A percentile compares a stretch with the other conserved stretches of the same genome.
These are phyloP conservation scores for Latheticus oryzae DNA, from an alignment of 2,888 invertebrate genomes.

Conservation along the genomic window DNA sequence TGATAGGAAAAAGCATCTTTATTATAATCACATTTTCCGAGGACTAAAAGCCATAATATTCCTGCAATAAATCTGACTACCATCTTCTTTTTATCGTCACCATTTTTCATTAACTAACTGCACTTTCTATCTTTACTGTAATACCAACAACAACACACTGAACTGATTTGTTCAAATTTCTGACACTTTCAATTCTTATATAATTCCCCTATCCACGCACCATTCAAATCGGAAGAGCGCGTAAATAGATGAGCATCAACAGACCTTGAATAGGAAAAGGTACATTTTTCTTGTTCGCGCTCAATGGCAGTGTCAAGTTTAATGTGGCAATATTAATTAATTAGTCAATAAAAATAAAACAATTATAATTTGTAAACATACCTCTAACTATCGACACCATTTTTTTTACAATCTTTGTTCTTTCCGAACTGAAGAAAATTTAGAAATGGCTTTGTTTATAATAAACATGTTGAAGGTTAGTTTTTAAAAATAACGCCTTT, in stretches of 20 bases:
- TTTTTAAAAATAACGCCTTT: too few relatives aligned
- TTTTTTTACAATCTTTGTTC: too few relatives aligned
- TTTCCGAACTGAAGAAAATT: too few relatives aligned
- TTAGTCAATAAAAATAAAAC: too few relatives aligned
- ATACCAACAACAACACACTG: constrained; percentile 28
- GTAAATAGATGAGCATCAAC: constrained; percentile 7
- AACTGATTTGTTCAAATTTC: constrained; percentile 33
- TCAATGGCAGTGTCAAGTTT: constrained; percentile 26
- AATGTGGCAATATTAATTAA: too few relatives aligned
- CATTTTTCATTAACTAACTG: too few relatives aligned
- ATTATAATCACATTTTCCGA: constrained; percentile 11
- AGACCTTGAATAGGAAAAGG: constrained; percentile 15
- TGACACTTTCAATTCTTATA: constrained; percentile 38
- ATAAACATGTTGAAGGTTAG: too few relatives aligned
- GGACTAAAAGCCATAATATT: constrained; percentile 9
- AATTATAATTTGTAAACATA: too few relatives aligned
- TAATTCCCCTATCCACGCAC: constrained; percentile 19
- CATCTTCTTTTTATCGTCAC: constrained; percentile 17
- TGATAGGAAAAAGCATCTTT: constrained; percentile 21
- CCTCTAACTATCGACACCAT: too few relatives aligned
- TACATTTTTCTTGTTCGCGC: not conserved
- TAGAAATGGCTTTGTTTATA: too few relatives aligned
- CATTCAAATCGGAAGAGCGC: constrained; percentile 13
- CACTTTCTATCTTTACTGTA: too few relatives aligned
- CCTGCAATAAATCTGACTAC: constrained; percentile 19